Conservation (phyloP, 2,888 invertebrate species). For the Acrocera orbiculus region DNA sequence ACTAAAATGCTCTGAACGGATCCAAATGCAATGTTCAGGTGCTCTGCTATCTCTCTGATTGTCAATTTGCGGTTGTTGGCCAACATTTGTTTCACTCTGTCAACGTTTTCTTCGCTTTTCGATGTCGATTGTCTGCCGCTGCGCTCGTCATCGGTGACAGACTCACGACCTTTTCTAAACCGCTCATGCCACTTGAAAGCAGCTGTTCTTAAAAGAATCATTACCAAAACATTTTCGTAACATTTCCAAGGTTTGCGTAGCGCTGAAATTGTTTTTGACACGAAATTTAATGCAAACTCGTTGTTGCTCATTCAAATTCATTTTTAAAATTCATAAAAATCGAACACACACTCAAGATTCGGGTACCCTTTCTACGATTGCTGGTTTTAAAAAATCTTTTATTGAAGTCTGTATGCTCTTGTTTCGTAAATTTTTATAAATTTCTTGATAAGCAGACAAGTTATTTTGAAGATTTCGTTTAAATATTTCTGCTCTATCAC, state of each 20-base stretch:
- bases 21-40: slow-evolving; percentile 7
- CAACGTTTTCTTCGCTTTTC: slow-evolving; percentile 15
- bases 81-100: slow-evolving; percentile 13
- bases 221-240: no score
- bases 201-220: no score
- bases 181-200: slow-evolving; percentile 1
- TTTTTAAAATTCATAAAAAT: no score
- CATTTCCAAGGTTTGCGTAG: no score
- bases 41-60: slow-evolving; percentile 13
- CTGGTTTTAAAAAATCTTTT: slow-evolving; percentile 2
- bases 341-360: no score
- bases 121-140: slow-evolving; percentile 10
- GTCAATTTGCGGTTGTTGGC: slow-evolving; percentile 13
- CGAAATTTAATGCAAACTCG: no score
- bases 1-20: slow-evolving; percentile 5
- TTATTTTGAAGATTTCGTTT: slow-evolving; percentile 5
- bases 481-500: slow-evolving; percentile 1
- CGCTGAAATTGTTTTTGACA: no score
- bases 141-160: slow-evolving; percentile 10
- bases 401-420: slow-evolving; percentile 1
- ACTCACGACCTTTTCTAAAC: slow-evolving; percentile 7
- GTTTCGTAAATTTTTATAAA: slow-evolving; percentile 3
- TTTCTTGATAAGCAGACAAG: slow-evolving; percentile 4
- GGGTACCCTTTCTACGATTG: no score
- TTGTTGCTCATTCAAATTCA: no score